Base-by-base conservation (phyloP, 2,888 invertebrate genomes). In the Drosophila paracracens region DNA sequence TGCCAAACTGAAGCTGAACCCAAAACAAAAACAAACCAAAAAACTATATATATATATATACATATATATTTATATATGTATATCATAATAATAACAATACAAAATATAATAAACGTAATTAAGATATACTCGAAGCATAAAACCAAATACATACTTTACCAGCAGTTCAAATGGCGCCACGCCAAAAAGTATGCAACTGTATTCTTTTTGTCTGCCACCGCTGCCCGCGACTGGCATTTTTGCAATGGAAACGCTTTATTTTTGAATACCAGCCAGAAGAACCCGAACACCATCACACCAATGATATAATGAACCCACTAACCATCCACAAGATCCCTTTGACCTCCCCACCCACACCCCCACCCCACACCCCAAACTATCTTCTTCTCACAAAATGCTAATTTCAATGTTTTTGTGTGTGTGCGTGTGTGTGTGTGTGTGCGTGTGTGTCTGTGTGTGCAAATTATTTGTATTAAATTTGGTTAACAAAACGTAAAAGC, bases 391-490 rank as follows among this genome's bases (percentile, higher is more conserved):
- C 77, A 79, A 56, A 46, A 74, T 79, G 86, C 90, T 80, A 84
- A 90, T 84, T 84, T 84, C 84, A 90, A 90, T 84, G 83, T 88
- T 88, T 88, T 87, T 90, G 67, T 89, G 79, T 38, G 56, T 40
- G 52, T 27, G 27, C 2, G 31, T 10, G 31, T 90, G 67, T 88
- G 77, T 89, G 78, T 90, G 89, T 36, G 56, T 43, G 53, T 31
- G 38, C 43, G 51, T 38, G 68, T 31, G 57, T 70, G 69, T 16
- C 48, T 51, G 76, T 81, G 51, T 57, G 57, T 90, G 82, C 76
- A 79, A 90, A 75, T 80, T 78, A 82, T 71, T 88, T 91, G 87
- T 88, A 88, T 91, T 92, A 90, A 92, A 88, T 92, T 92, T 92
- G 92, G 91, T 89, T 82, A 82, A 74, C 63, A 71, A 70, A 73